Evolutionary conservation across 2,113 vertebrate species (phyloP).

Genomic region (Indicator maculatus): DNA sequence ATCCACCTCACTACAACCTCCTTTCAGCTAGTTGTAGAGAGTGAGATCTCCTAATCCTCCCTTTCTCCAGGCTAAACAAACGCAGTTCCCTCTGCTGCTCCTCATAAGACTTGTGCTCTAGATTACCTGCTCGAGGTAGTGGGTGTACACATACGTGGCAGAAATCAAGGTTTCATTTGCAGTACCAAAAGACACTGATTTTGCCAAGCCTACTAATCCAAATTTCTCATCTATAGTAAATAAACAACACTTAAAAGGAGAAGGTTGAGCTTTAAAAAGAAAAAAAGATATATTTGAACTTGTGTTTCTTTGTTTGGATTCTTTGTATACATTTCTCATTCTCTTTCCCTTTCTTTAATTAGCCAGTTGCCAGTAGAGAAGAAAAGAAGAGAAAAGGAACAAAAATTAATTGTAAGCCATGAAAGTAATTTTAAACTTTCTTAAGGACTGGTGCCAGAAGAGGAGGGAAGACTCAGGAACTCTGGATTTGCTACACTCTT

Average conservation of each 20-base stretch:
- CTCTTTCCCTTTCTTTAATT: background rate
- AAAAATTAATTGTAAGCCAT: slow-evolving; percentile 48
- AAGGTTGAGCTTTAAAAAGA: background rate
- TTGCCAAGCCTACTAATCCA: background rate
- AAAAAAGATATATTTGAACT: background rate
- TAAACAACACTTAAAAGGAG: background rate
- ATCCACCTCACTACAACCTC: background rate
- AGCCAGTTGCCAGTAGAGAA: slow-evolving; percentile 44
- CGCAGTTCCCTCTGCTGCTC: background rate
- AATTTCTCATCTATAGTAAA: background rate
- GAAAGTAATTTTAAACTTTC: slow-evolving; percentile 37
- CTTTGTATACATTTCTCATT: background rate
- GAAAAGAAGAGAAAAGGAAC: slow-evolving; percentile 40
- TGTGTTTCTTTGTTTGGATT: background rate
- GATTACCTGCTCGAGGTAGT: background rate
- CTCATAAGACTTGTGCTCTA: background rate
- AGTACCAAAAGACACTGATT: background rate
- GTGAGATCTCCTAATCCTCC: background rate
- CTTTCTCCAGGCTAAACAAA: background rate
- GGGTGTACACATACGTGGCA: background rate
- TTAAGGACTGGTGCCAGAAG: slow-evolving; percentile 1
- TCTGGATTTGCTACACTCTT: background rate
- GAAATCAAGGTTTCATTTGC: background rate
- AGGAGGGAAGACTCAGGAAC: background rate
- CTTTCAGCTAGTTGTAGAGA: background rate